phyloP scores from a whole-genome alignment of 2,113 vertebrate species.

The Triplophysa rosa region DNA sequence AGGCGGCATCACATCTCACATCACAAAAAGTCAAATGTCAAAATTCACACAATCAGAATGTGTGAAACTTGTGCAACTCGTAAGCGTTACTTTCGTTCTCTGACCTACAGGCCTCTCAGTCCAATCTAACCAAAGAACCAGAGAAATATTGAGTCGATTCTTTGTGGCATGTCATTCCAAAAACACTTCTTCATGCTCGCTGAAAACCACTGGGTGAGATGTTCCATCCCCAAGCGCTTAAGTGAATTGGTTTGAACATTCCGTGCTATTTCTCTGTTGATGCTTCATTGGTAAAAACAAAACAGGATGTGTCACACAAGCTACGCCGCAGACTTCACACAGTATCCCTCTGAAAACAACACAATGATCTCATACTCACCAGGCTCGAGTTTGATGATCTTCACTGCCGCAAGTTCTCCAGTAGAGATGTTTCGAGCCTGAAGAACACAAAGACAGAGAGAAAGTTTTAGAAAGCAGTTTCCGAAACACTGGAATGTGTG shows the following conservation, averaged over 20 bases:
- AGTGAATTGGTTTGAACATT: neutral
- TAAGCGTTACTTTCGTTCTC: neutral
- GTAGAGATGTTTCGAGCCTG: constrained; percentile 95
- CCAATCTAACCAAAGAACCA: neutral
- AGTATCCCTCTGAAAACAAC: neutral
- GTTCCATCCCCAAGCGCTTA: neutral
- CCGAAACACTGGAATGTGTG: constrained; percentile 32
- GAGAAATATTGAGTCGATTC: neutral
- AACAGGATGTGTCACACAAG: constrained; percentile 13
- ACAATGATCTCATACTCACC: constrained; percentile 76
- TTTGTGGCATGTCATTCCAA: neutral
- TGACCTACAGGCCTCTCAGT: neutral
- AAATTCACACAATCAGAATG: neutral
- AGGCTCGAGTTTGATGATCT: constrained; percentile 98
- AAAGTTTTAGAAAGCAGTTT: constrained; percentile 6
- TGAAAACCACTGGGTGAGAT: neutral
- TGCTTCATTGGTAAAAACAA: constrained; percentile 3
- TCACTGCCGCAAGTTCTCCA: constrained; percentile 94
- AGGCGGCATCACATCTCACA: neutral
- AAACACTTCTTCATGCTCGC: neutral
- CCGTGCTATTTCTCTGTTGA: neutral
- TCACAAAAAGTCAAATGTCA: neutral
- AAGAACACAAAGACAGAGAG: constrained; percentile 59
- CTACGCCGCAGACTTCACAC: constrained; percentile 9
- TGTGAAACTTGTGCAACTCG: neutral